Conservation (phyloP, 2,888 invertebrate genomes). For the Meiosimyza platycephala region DNA sequence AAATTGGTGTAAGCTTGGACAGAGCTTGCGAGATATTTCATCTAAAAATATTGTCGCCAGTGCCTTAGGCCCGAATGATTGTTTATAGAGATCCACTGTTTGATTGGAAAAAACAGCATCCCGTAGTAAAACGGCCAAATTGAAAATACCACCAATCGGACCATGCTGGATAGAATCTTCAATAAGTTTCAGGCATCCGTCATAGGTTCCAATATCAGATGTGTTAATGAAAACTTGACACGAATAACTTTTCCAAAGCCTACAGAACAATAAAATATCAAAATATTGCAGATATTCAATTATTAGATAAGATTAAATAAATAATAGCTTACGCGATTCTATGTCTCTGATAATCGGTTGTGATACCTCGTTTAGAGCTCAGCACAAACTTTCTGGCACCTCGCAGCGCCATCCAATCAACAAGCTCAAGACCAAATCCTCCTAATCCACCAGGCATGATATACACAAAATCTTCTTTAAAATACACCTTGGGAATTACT, state of each 20-base stretch:
- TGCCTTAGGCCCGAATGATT: conserved; percentile 82
- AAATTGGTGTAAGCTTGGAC: conserved; percentile 76
- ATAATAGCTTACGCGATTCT: conserved; percentile 71
- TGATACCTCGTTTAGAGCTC: conserved; percentile 82
- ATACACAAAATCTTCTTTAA: conserved; percentile 66
- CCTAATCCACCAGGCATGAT: conserved; percentile 85
- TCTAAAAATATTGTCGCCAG: conserved; percentile 76
- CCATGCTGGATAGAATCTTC: not conserved
- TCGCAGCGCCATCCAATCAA: conserved; percentile 85
- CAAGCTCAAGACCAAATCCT: conserved; percentile 90
- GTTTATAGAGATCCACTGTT: conserved; percentile 75
- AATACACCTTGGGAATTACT: conserved; percentile 58
- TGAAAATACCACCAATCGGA: conserved; percentile 5
- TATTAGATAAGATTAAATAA: not conserved
- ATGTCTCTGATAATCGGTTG: conserved; percentile 84
- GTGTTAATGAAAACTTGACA: conserved; percentile 77
- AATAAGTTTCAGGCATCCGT: conserved; percentile 1
- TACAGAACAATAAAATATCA: conserved; percentile 51
- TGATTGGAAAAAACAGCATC: not conserved
- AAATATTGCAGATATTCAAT: not conserved
- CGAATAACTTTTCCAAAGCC: conserved; percentile 79
- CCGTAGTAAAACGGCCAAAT: not conserved
- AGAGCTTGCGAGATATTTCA: conserved; percentile 71
- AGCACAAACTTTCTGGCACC: conserved; percentile 84
- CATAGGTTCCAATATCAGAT: conserved; percentile 73